Evolutionary conservation across 2,113 vertebrate species (phyloP).

Genomic region (Colaptes auratus): DNA sequence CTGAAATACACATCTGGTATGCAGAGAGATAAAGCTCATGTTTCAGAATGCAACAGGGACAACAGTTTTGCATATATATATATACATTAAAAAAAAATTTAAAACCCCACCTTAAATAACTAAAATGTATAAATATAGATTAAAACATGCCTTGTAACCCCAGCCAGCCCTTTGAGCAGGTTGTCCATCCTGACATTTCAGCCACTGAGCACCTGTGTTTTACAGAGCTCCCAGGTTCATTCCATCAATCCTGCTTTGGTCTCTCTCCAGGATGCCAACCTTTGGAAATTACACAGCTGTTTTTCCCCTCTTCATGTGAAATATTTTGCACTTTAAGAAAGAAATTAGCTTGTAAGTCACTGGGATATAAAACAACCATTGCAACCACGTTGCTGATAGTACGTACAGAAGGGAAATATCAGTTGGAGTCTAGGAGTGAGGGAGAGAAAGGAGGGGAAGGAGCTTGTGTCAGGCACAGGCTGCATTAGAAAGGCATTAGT

Average conservation of each 20-base stretch:
- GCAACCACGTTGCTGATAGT: neutral
- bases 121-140: neutral
- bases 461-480: neutral
- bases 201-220: neutral
- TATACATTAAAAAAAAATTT: neutral
- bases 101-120: too few species aligned
- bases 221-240: neutral
- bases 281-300: neutral
- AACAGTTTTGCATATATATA: too few species aligned
- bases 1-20: neutral
- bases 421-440: neutral
- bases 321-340: neutral
- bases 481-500: slow-evolving; percentile 23
- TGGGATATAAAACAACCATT: neutral
- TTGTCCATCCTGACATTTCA: neutral
- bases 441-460: neutral
- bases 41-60: neutral
- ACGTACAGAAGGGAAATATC: neutral
- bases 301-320: neutral
- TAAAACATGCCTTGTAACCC: neutral
- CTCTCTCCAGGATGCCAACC: neutral
- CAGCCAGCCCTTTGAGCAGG: neutral
- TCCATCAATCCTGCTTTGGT: rapidly evolving
- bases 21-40: neutral
- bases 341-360: neutral